phyloP scores from a whole-genome alignment of 1,140 invertebrate species.

The Potamilus streckersoni region DNA sequence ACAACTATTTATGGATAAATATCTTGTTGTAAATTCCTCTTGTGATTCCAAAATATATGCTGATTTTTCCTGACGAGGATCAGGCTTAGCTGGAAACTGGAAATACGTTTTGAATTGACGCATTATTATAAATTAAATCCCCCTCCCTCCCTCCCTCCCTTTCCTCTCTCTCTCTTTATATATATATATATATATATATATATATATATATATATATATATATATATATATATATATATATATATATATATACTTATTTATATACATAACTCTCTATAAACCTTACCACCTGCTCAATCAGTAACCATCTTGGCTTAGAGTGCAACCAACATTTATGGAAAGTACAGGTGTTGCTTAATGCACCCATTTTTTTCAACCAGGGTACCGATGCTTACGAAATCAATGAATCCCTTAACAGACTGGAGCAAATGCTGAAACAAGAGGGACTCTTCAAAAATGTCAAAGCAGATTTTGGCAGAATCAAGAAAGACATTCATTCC shows the following conservation, averaged over 20 bases:
- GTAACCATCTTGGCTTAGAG: not conserved
- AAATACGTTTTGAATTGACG: no score
- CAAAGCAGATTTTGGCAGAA: constrained; percentile 33
- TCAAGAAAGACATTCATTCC: constrained; percentile 38
- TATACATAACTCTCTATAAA: not conserved
- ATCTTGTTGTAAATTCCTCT: no score
- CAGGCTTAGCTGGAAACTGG: no score
- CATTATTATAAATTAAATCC: no score
- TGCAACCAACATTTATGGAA: not conserved
- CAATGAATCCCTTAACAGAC: constrained; percentile 19
- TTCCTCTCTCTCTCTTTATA: no score
- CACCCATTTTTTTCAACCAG: constrained; percentile 9
- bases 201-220: not conserved
- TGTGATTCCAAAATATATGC: no score
- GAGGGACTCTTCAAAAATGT: constrained; percentile 46
- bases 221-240: not conserved
- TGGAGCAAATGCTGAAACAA: constrained; percentile 43
- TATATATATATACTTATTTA: not conserved
- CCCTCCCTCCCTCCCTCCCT: no score
- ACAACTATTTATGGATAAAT: no score
- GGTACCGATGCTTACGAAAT: constrained; percentile 33
- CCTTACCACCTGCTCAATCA: not conserved
- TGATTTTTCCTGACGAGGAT: no score
- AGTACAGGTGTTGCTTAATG: not conserved
- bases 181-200: no score